Evolutionary conservation across 2,888 invertebrate genomes (phyloP), one percentile per base, ranked within the genome.

Genomic region (Entomobrya proxima): DNA sequence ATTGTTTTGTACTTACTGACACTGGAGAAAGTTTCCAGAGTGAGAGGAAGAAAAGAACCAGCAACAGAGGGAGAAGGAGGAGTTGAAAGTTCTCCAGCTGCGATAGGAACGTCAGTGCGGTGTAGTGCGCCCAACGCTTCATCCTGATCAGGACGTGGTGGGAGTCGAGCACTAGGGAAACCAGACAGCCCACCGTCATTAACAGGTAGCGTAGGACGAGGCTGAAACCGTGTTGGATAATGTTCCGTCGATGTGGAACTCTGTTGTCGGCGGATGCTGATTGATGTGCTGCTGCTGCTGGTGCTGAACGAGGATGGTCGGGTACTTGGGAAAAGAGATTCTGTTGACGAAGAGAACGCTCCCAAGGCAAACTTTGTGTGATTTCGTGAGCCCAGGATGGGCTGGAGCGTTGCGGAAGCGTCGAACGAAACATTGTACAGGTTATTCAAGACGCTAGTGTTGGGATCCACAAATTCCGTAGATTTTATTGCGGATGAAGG

Each of bases 11-110:
- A n/a, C n/a, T n/a, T n/a, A n/a, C 88, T 78, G 89, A 87, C 79
- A 89, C 87, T 88, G 89, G 89, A 82, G 90, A 90, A 80, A 90
- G 90, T 89, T 89, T 90, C 90, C 90, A 90, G 52, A 90, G 89
- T 35, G 89, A 90, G 79, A 90, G 89, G 89, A 90, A 90, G 87
- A 89, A 90, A 82, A 90, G 89, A 80, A 89, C 87, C 61, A 89
- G 78, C 9, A 87, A 85, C 74, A 88, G 82, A 52, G 90, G 90
- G 72, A 90, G 90, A 64, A 90, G 89, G 83, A 88, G 89, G 9
- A 88, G 87, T 88, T 90, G 90, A 50, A 88, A 78, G 87, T 82
- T 88, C 88, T 89, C 90, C 88, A 90, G 67, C 72, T 89, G 88
- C 37, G 84, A 88, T 27, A 87, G 86, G 74, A 88, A 82, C n/a